Conservation (phyloP, 2,888 invertebrate genomes). For the Adela reaumurella region DNA sequence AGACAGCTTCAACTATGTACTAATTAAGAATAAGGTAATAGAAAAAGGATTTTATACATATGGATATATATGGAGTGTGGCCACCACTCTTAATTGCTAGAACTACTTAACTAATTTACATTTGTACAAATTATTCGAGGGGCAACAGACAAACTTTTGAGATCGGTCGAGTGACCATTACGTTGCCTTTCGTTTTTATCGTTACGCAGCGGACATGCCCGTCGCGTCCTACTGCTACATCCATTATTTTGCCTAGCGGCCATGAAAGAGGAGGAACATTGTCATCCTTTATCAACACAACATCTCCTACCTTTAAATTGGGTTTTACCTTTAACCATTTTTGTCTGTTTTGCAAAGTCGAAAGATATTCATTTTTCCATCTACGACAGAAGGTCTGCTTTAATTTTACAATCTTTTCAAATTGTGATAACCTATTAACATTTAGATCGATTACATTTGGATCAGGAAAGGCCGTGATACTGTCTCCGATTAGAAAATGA, state of each 20-base stretch:
- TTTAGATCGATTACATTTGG: conserved; percentile 2
- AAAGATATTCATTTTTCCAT: neutral
- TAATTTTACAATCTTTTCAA: neutral
- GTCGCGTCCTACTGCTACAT: neutral
- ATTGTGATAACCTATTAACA: neutral
- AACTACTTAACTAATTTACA: too few species aligned
- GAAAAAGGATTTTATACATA: too few species aligned
- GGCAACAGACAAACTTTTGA: neutral
- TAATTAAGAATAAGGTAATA: too few species aligned
- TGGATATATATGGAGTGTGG: too few species aligned
- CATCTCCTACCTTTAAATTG: neutral
- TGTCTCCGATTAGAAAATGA: conserved; percentile 6
- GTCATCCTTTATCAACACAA: neutral
- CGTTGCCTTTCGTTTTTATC: neutral
- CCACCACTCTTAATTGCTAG: too few species aligned
- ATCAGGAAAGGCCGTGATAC: conserved; percentile 8
- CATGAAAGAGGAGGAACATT: neutral
- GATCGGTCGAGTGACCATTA: neutral
- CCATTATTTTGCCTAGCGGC: neutral
- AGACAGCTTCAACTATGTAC: too few species aligned
- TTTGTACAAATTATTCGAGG: too few species aligned
- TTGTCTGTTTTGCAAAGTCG: neutral
- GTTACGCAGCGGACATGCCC: neutral
- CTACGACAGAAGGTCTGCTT: neutral
- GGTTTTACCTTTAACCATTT: neutral